phyloP scores from a whole-genome alignment of 1,140 invertebrate species.

The Phymorhynchus buccinoides region DNA sequence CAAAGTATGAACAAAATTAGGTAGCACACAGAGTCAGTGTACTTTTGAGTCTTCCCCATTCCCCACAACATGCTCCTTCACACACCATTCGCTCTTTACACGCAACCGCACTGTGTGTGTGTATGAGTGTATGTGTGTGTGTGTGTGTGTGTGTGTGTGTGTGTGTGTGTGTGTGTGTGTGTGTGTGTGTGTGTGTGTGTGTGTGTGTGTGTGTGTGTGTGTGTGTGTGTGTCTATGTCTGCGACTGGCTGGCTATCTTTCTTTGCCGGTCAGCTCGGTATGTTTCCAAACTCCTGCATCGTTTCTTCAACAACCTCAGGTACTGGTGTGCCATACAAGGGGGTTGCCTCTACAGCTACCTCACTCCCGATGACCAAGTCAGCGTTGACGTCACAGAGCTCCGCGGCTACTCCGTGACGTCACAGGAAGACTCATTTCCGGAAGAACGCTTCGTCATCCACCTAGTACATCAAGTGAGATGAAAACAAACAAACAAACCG shows the following conservation, averaged over 20 bases:
- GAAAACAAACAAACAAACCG: neutral
- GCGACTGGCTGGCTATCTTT: neutral
- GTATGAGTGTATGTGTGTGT: neutral
- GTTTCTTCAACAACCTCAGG: slow-evolving; percentile 35
- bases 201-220: neutral
- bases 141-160: neutral
- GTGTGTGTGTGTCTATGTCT: slow-evolving; percentile 2
- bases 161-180: neutral
- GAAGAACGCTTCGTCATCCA: slow-evolving; percentile 60
- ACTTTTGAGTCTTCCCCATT: neutral
- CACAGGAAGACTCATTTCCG: slow-evolving; percentile 55
- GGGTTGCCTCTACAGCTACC: slow-evolving; percentile 58
- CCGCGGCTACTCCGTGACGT: slow-evolving; percentile 50
- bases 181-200: neutral
- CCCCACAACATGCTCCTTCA: too few species aligned
- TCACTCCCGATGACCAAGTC: slow-evolving; percentile 56
- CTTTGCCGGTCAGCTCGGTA: neutral
- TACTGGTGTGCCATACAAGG: slow-evolving; percentile 62
- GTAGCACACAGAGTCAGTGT: neutral
- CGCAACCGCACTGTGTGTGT: neutral
- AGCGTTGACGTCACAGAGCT: slow-evolving; percentile 59
- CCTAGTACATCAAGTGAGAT: slow-evolving; percentile 56
- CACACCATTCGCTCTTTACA: too few species aligned
- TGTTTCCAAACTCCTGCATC: neutral
- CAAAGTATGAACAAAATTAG: too few species aligned